phyloP scores from a whole-genome alignment of 2,888 invertebrate species.

The Hypomecis atomaria region DNA sequence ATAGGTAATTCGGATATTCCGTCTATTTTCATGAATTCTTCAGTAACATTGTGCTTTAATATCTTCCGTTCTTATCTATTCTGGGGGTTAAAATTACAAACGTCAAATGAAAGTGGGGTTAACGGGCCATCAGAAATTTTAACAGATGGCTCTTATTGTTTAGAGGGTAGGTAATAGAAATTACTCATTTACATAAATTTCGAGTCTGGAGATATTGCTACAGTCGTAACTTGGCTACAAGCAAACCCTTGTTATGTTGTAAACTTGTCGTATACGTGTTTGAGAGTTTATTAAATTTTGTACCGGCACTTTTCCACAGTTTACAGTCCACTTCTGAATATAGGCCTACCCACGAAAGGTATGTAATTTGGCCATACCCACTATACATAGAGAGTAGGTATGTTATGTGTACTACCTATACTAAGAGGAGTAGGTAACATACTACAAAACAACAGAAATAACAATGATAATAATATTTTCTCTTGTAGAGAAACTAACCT shows the following conservation, averaged over 20 bases:
- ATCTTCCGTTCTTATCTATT: constrained; percentile 22
- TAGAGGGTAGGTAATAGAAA: constrained; percentile 37
- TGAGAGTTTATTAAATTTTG: not conserved
- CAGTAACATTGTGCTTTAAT: constrained; percentile 16
- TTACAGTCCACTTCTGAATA: too few relatives aligned
- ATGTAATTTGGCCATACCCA: too few relatives aligned
- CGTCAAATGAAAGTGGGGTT: constrained; percentile 42
- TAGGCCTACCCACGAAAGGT: too few relatives aligned
- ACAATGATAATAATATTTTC: too few relatives aligned
- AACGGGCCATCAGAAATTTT: constrained; percentile 44
- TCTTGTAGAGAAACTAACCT: too few relatives aligned
- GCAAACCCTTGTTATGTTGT: constrained; percentile 18
- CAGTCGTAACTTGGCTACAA: constrained; percentile 16
- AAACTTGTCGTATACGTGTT: constrained; percentile 3
- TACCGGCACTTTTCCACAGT: too few relatives aligned
- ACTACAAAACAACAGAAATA: too few relatives aligned
- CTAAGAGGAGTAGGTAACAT: too few relatives aligned
- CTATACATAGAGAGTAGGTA: too few relatives aligned
- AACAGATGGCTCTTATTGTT: constrained; percentile 40
- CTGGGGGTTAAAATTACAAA: constrained; percentile 31
- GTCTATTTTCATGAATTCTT: not conserved
- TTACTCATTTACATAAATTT: constrained; percentile 37
- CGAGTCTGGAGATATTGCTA: constrained; percentile 28
- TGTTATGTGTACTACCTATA: too few relatives aligned
- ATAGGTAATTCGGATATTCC: not conserved